Percentiles rank a stretch among this genome's conserved stretches.
Conservation (phyloP, 2,797 vertebrate species). For the Calcarius lapponicus region DNA sequence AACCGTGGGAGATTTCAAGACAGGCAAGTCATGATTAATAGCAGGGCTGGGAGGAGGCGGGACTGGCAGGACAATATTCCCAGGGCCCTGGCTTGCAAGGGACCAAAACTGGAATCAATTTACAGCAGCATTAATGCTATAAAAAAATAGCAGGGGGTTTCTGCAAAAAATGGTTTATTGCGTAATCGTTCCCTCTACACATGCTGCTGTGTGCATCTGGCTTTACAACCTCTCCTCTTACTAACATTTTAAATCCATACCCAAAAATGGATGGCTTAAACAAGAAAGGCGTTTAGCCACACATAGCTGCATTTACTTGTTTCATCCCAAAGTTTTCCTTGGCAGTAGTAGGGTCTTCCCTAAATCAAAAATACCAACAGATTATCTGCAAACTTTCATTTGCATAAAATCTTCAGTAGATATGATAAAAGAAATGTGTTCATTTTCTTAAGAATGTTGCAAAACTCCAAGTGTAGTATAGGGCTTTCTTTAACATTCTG, state of each 20-base stretch:
- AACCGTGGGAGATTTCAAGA: constrained; percentile 98
- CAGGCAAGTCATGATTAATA: constrained; percentile 91
- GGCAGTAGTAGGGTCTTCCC: background rate
- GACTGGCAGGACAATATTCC: constrained; percentile 69
- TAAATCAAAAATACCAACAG: background rate
- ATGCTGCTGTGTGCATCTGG: constrained; percentile 3
- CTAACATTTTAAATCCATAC: constrained; percentile 9
- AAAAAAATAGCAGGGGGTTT: constrained; percentile 65
- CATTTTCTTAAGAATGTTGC: background rate
- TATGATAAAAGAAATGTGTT: background rate
- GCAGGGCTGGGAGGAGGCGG: constrained; percentile 69
- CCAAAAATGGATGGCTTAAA: background rate
- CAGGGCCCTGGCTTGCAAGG: constrained; percentile 70
- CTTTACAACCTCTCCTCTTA: constrained; percentile 3
- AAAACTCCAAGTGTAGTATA: background rate
- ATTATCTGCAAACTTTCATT: background rate
- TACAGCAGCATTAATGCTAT: constrained; percentile 66
- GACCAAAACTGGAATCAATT: constrained; percentile 73
- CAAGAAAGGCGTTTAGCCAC: background rate
- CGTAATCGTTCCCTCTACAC: constrained; percentile 13
- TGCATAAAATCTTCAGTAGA: background rate
- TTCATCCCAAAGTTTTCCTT: background rate
- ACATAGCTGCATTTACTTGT: background rate
- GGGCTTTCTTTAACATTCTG: background rate
- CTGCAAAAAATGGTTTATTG: constrained; percentile 42